These are phyloP conservation scores for Chrysopilus asiliformis DNA, from an alignment of 2,888 invertebrate species.

Conservation along the genomic window DNA sequence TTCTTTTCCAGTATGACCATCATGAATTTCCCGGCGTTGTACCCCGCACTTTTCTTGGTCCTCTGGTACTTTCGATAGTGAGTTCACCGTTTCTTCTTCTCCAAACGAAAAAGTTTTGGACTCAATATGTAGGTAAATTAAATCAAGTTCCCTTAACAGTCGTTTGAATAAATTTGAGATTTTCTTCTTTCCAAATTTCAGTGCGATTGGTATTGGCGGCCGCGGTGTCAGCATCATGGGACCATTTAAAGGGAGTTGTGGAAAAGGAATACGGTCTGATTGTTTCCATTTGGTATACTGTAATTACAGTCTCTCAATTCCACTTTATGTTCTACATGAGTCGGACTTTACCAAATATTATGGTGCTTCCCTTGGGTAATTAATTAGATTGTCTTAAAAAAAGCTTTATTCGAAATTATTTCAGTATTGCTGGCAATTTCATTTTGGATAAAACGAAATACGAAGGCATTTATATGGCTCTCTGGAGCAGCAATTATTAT, in stretches of 20 bases:
- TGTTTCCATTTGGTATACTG: conserved; percentile 68
- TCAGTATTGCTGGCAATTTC: conserved; percentile 73
- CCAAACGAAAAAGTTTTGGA: conserved; percentile 66
- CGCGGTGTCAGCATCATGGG: conserved; percentile 61
- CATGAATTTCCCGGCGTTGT: conserved; percentile 95
- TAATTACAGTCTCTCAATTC: conserved; percentile 84
- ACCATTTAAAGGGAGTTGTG: conserved; percentile 57
- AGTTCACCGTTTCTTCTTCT: conserved; percentile 63
- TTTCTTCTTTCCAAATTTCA: conserved; percentile 27
- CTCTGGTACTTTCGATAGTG: conserved; percentile 63
- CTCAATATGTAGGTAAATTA: conserved; percentile 73
- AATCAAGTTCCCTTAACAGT: conserved; percentile 7
- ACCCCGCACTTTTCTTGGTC: conserved; percentile 90
- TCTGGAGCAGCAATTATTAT: conserved; percentile 82
- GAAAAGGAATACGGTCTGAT: conserved; percentile 62
- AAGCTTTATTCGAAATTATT: conserved; percentile 29
- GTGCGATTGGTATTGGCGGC: conserved; percentile 70
- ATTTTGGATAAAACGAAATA: conserved; percentile 69
- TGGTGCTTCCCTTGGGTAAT: conserved; percentile 83
- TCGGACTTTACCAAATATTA: conserved; percentile 86
- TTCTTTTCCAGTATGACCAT: conserved; percentile 89
- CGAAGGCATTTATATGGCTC: conserved; percentile 59
- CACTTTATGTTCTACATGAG: conserved; percentile 97
- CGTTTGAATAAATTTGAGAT: not conserved
- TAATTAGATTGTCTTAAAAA: conserved; percentile 6